A percentile compares a stretch with the other conserved stretches of the same genome.
These are phyloP conservation scores for Clarias fuscus DNA, from an alignment of 2,797 vertebrate species.

Conservation along the genomic window DNA sequence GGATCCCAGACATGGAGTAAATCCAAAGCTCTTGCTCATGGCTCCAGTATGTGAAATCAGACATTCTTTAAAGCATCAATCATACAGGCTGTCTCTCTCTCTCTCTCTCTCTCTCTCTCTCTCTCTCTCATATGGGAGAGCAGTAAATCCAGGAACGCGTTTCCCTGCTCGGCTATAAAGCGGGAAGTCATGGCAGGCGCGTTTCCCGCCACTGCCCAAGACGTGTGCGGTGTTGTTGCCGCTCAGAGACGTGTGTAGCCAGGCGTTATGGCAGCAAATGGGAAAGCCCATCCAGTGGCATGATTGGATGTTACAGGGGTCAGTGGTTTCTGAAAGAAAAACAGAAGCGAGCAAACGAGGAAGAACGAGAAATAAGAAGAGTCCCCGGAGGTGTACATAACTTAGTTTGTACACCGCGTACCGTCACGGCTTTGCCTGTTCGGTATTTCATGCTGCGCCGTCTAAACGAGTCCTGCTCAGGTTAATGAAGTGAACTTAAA, in stretches of 20 bases:
- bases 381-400: neutral
- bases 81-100: neutral
- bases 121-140: neutral
- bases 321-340: slow-evolving; percentile 48
- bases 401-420: slow-evolving; percentile 12
- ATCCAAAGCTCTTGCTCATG: neutral
- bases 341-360: neutral
- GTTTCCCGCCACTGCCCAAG: slow-evolving; percentile 31
- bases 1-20: neutral
- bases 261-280: slow-evolving; percentile 57
- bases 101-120: neutral
- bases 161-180: slow-evolving; percentile 12
- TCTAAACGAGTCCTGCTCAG: slow-evolving; percentile 21
- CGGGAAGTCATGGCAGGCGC: slow-evolving; percentile 27
- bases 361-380: neutral
- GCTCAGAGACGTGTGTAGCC: slow-evolving; percentile 51
- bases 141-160: slow-evolving; percentile 28
- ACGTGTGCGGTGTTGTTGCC: slow-evolving; percentile 55
- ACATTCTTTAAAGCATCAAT: slow-evolving; percentile 27
- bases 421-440: neutral
- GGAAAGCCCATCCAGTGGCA: slow-evolving; percentile 58
- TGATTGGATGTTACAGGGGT: slow-evolving; percentile 65
- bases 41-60: slow-evolving; percentile 20
- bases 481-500: slow-evolving; percentile 36
- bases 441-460: slow-evolving; percentile 2